phyloP scores from a whole-genome alignment of 2,888 invertebrate species.

The Synanthedon tipuliformis region DNA sequence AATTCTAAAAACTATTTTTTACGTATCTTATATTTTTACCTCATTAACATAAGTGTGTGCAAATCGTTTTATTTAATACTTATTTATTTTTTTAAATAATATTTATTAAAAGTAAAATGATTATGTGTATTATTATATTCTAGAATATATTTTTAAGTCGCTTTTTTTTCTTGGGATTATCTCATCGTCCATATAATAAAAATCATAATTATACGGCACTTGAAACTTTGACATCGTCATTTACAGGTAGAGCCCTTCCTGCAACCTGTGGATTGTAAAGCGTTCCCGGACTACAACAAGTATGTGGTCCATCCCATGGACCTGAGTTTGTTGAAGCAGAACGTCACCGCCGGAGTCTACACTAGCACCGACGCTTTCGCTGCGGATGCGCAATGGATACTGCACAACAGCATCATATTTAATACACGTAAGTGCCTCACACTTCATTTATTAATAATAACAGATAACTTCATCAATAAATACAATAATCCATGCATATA shows the following conservation, averaged over 20 bases:
- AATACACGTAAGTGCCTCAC: slow-evolving; percentile 77
- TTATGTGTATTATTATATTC: too few relatives aligned
- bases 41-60: too few relatives aligned
- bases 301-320: slow-evolving; percentile 92
- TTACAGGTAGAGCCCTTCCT: slow-evolving; percentile 82
- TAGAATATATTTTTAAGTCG: too few relatives aligned
- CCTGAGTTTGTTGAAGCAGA: slow-evolving; percentile 78
- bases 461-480: not conserved
- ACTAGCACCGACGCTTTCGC: slow-evolving; percentile 90
- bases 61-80: too few relatives aligned
- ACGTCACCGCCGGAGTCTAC: slow-evolving; percentile 81
- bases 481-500: not conserved
- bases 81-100: too few relatives aligned
- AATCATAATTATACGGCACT: not conserved
- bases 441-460: not conserved
- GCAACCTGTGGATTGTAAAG: slow-evolving; percentile 76
- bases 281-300: slow-evolving; percentile 82
- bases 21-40: too few relatives aligned
- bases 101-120: too few relatives aligned
- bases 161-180: too few relatives aligned
- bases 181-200: not conserved
- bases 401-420: slow-evolving; percentile 92
- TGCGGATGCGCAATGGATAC: slow-evolving; percentile 92
- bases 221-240: not conserved
- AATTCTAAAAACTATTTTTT: too few relatives aligned